Base-by-base conservation (phyloP, 2,797 vertebrate species). In the Champsocephalus esox region DNA sequence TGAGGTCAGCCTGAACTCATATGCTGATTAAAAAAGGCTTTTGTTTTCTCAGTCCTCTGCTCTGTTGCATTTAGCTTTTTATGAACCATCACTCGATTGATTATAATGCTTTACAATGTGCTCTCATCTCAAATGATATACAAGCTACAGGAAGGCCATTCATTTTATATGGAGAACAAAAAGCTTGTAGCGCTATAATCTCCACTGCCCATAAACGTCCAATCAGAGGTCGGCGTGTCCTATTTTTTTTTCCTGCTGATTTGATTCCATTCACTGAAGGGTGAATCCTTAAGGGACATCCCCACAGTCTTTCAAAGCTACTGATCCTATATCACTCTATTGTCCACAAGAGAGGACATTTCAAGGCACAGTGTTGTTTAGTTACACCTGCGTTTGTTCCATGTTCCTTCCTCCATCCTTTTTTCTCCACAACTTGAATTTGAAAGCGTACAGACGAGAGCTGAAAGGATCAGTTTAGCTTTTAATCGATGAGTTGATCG, bases 11-110 rank as follows among this genome's bases (percentile, higher is more conserved):
- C 14, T 58, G 38, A 12, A 5, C 41, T 32, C 32, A 9, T 32
- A 24, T 59, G 38, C 45, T 62, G 46, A 80, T 68, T 51, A 38
- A 19, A 50, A 80, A 77, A 49, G 11, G 11, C 44, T 32, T 67
- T 66, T 61, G 50, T 32, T 67, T 66, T 61, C 50, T 46, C 44
- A n/a, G 19, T 44, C 32, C n/a, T 16, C 21, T 5, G 9, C 24
- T 49, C 5, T 5, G 28, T 65, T 21, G 1, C 10, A 70, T 70
- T 62, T 58, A 6, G 12, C 12, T 49, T 73, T 73, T 73, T 28
- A 69, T 59, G 19, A 68, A 51, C 52, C 61, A 41, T 66, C 44
- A 9, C n/a, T 38, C 34, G 44, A 68, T 71, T 46, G 63, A 74
- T 66, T 58, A 52, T 61, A 38, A 38, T 21, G 38, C 32, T 63